Conservation (phyloP, 2,888 invertebrate species). For the Parnassius smintheus region DNA sequence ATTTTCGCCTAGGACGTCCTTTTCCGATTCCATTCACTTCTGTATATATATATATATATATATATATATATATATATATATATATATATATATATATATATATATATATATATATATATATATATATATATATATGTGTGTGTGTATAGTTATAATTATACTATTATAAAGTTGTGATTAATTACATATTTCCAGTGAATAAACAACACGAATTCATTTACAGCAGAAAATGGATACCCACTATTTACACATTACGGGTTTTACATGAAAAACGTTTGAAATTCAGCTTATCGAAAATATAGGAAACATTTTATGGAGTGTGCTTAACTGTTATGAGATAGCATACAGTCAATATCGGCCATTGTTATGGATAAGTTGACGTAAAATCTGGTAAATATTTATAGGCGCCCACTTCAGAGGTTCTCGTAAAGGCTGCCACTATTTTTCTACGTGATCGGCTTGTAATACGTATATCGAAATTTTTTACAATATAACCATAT, state of each 20-base stretch:
- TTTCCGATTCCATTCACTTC: no score
- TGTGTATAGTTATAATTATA: no score
- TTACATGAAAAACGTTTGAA: conserved; percentile 37
- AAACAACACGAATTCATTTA: no score
- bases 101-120: no score
- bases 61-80: no score
- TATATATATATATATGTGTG: no score
- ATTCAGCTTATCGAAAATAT: conserved; percentile 40
- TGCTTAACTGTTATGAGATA: conserved; percentile 46
- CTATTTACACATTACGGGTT: conserved; percentile 1
- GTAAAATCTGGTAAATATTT: conserved; percentile 46
- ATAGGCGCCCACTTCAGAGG: conserved; percentile 37
- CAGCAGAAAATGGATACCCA: no score
- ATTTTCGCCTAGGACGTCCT: no score
- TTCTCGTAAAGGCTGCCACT: conserved; percentile 34
- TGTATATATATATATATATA: no score
- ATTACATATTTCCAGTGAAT: not conserved
- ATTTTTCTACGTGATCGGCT: conserved; percentile 36
- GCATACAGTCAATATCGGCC: conserved; percentile 44
- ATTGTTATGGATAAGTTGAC: conserved; percentile 47
- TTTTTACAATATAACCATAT: conserved; percentile 26
- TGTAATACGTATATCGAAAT: conserved; percentile 31
- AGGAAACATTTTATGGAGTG: conserved; percentile 46
- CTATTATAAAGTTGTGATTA: no score
- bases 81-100: no score